Evolutionary conservation across 2,888 invertebrate genomes (phyloP).

Genomic region (Apantesis nais): DNA sequence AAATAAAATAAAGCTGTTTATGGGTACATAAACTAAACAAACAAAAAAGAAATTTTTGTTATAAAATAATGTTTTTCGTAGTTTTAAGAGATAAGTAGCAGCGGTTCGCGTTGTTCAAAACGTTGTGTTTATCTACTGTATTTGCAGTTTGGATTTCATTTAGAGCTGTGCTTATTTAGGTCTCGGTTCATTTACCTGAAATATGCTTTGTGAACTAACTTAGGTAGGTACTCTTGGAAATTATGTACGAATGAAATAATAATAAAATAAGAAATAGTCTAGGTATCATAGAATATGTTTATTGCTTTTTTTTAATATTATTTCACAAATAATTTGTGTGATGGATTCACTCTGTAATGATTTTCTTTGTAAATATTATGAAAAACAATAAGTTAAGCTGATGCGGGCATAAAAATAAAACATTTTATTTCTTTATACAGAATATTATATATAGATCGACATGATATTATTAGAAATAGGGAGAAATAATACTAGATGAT

Average conservation of each 20-base stretch:
- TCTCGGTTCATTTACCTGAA: conserved; percentile 49
- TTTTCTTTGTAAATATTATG: not conserved
- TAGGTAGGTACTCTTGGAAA: not conserved
- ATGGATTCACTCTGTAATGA: not conserved
- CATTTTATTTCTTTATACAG: no score
- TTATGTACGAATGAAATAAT: not conserved
- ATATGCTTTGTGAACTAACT: conserved; percentile 37
- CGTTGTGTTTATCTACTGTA: conserved; percentile 44
- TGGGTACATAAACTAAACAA: not conserved
- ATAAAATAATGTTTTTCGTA: not conserved
- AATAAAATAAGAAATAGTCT: not conserved
- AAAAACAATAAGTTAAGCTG: not conserved
- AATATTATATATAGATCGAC: no score
- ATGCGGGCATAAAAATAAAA: not conserved
- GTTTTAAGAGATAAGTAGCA: conserved; percentile 20
- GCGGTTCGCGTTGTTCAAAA: conserved; percentile 24
- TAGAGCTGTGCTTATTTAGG: conserved; percentile 68
- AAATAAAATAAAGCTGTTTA: not conserved
- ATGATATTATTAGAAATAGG: no score
- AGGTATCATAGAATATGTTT: conserved; percentile 9
- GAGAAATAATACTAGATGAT: no score
- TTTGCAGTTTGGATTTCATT: conserved; percentile 69
- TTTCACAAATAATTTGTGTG: not conserved
- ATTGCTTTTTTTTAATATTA: not conserved
- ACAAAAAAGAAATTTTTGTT: not conserved